phyloP scores from a whole-genome alignment of 2,888 invertebrate species.

The Campaea margaritaria region DNA sequence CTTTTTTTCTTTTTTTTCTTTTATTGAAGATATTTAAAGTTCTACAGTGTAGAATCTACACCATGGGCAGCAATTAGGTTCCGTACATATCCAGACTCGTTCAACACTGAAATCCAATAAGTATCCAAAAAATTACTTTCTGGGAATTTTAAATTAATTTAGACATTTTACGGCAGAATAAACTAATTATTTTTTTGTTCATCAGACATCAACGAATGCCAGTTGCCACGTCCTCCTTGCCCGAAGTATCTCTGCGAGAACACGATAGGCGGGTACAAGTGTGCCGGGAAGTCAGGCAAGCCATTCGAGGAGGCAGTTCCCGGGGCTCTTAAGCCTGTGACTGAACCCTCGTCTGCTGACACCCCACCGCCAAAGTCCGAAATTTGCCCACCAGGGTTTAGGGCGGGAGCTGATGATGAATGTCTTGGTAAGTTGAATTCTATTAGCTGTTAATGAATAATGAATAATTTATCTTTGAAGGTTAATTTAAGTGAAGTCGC shows the following conservation, averaged over 20 bases:
- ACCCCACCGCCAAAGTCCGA: conserved; percentile 59
- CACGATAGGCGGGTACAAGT: conserved; percentile 80
- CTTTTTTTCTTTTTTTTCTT: no score
- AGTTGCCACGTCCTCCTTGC: conserved; percentile 75
- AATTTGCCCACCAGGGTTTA: conserved; percentile 84
- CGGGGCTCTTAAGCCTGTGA: conserved; percentile 51
- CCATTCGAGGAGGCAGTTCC: conserved; percentile 63
- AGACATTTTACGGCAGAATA: no score
- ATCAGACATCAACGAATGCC: conserved; percentile 94
- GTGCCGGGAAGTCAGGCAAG: conserved; percentile 76
- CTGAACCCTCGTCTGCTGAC: conserved; percentile 47
- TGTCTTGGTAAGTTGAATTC: conserved; percentile 77
- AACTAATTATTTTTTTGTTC: conserved; percentile 2
- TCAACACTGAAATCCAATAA: no score
- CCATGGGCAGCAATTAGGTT: no score
- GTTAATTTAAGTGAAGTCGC: no score
- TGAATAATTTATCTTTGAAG: background rate
- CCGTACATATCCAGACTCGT: no score
- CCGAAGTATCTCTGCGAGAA: conserved; percentile 81
- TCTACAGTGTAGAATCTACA: no score
- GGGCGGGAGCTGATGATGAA: conserved; percentile 78
- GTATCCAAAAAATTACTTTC: no score
- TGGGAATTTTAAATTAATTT: no score
- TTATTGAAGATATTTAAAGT: no score
- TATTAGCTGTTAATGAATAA: background rate